Evolutionary conservation across 2,888 invertebrate species (phyloP), one percentile per base, ranked within the genome.

Genomic region (Calameuta filiformis): DNA sequence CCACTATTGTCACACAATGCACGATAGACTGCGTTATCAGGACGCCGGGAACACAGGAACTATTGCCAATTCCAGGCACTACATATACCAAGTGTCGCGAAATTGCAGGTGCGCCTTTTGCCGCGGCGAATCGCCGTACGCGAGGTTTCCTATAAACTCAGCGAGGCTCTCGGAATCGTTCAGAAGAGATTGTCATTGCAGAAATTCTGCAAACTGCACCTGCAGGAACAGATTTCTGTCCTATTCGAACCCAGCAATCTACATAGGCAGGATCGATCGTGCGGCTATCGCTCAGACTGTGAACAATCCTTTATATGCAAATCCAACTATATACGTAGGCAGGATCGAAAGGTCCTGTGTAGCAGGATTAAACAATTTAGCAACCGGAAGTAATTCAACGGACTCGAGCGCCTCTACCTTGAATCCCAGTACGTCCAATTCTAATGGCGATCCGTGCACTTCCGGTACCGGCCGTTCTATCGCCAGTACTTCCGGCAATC

Each of bases 271-370:
- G 78, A 84, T 88, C 35, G 86, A 85, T 74, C 83, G 89, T 33
- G 80, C 84, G 9, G 86, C 85, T 11, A 78, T 83, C 34, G 80
- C 79, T 30, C 84, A 86, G 23, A 84, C 87, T 12, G 90, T 90
- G 68, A 90, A 89, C 75, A 90, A 90, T 84, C 90, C 90, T 3
- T 74, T 90, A 11, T 90, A 90, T 79, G 87, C 90, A 1, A 86
- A 79, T 77, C 85, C 87, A 6, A 88, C 87, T 11, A 88, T 90
- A 78, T 89, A 90, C 73, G 85, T 89, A 30, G 89, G 89, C 0
- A 87, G 89, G 73, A 82, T 87, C 75, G 88, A 89, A 9, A 84
- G 87, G 56, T 82, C 89, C 1, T 87, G 84, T 35, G 79, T 83
- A 1, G 81, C 88, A 4, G 84, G 86, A 4, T 77, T 85, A 23